These are phyloP conservation scores for Orussus abietinus DNA, from an alignment of 1,140 invertebrate species.

Conservation along the genomic window DNA sequence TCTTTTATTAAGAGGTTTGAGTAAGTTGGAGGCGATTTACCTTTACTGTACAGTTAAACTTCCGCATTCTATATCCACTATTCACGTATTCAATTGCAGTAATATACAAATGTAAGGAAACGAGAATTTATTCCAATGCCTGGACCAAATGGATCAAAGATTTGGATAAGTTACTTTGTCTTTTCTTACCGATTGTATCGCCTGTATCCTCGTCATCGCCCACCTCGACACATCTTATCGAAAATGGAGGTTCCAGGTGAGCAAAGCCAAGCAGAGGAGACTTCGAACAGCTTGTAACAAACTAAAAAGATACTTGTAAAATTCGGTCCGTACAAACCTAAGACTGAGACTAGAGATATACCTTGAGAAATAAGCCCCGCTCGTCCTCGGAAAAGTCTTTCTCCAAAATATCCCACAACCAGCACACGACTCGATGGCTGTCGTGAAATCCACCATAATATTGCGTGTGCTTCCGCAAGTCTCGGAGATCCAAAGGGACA, in stretches of 20 bases:
- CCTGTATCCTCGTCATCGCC: constrained; percentile 98
- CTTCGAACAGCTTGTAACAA: constrained; percentile 98
- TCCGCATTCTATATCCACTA: too few species aligned
- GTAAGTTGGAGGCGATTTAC: constrained; percentile 5
- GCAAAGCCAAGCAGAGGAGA: constrained; percentile 96
- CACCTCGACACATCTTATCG: constrained; percentile 98
- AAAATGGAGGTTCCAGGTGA: constrained; percentile 96
- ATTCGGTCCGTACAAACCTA: not conserved
- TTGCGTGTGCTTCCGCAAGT: constrained; percentile 89
- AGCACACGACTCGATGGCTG: constrained; percentile 94
- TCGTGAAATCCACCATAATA: constrained; percentile 99
- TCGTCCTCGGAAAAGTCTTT: constrained; percentile 93
- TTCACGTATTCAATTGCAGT: too few species aligned
- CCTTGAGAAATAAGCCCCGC: constrained; percentile 89
- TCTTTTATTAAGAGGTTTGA: constrained; percentile 1
- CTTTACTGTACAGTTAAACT: too few species aligned
- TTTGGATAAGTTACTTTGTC: too few species aligned
- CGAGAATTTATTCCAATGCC: constrained; percentile 6
- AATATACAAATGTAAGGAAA: not conserved
- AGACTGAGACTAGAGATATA: constrained; percentile 24
- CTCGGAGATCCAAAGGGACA: constrained; percentile 82
- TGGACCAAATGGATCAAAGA: too few species aligned
- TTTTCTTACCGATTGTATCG: constrained; percentile 77
- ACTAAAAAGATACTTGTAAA: constrained; percentile 67
- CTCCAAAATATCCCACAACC: constrained; percentile 98